Evolutionary conservation across 92 coral and sea anemone genomes (phyloP), one percentile per base, ranked within the genome.

Genomic region (Epizoanthus ramosus): DNA sequence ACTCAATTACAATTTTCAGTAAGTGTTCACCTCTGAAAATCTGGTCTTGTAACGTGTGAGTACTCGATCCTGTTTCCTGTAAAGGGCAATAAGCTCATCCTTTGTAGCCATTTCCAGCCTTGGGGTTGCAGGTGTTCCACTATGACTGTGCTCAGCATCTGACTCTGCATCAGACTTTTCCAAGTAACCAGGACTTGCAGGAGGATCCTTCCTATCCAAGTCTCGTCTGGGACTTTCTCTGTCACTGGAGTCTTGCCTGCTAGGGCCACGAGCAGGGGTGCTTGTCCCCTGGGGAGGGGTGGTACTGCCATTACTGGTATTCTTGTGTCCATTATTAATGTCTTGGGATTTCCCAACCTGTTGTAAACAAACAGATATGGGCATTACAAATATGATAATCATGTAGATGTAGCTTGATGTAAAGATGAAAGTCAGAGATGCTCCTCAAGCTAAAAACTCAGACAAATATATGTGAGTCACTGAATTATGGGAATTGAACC

Each of bases 161-260:
- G 98, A 95, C 19, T 95, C 97, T 1, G 83, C 90, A 86, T 94
- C 98, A 43, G 98, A 95, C 74, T 79, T 89, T 41, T 90, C 97
- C 37, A 50, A 77, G 39, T 73, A 79, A 22, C 90, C 89, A 13
- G 98, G 98, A 68, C 96, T 95, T 53, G 88, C 79, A 31, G 94
- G 96, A 0, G 89, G 85, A 35, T 25, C 71, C 24, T 84, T 83
- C 31, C 70, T 84, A 41, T 80, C 75, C 7, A 70, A 75, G n/a
- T 82, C 39, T 45, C 57, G 80, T 79, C 84, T 86, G 54, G 95
- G 93, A 45, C 89, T 95, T 35, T 94, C 94, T 14, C 61, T 75
- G 58, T 92, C 93, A 63, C 85, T 79, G 14, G 88, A 67, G 31
- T 92, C 90, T 60, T 93, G 87, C 69, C 86, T 90, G 70, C 84